Base-by-base conservation (phyloP, 1,140 invertebrate genomes). In the Melitaea cinxia region DNA sequence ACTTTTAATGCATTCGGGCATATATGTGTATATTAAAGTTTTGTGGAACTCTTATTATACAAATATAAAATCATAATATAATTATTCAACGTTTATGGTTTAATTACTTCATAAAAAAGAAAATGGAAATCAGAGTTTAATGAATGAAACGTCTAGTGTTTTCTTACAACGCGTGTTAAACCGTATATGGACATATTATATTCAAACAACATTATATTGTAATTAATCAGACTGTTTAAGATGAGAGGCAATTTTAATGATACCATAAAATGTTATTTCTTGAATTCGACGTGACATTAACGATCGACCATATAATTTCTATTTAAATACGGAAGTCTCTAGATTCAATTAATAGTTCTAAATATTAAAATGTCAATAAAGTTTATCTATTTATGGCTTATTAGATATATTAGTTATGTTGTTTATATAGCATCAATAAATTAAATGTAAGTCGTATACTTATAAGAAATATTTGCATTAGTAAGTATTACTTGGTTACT, bases 201-300 rank as follows among this genome's bases (percentile, higher is more conserved):
- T 42, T 15, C 2, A 1, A 42, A 42, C 14, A 42, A 17, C 14
- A 42, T 42, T 17, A 42, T 6, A 7, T 42, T 42, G 14, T 42
- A 42, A 42, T 42, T 42, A 42, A 42, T 42, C 12, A 42, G 14
- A 42, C n/a, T 33, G 3, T 15, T 42, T 14, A 17, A 42, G 15
- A 42, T 42, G 14, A 17, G 37, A 17, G 17, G 4, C 2, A 47
- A 47, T 47, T 45, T 47, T 47, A 47, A 47, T 42, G 14, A 42
- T 42, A 15, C 4, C 37, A 42, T 42, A 42, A 19, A 42, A 42
- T 42, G 37, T 42, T 42, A 4, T 10, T n/a, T 23, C 15, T 5
- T 35, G 30, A 35, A 35, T 56, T 69, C 45, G 37, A 63, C 42
- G 24, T 56, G 63, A 66, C 55, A 30, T 66, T 63, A 49, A 70